Conservation (phyloP, 2,797 vertebrate genomes). For the Enoplosus armatus region DNA sequence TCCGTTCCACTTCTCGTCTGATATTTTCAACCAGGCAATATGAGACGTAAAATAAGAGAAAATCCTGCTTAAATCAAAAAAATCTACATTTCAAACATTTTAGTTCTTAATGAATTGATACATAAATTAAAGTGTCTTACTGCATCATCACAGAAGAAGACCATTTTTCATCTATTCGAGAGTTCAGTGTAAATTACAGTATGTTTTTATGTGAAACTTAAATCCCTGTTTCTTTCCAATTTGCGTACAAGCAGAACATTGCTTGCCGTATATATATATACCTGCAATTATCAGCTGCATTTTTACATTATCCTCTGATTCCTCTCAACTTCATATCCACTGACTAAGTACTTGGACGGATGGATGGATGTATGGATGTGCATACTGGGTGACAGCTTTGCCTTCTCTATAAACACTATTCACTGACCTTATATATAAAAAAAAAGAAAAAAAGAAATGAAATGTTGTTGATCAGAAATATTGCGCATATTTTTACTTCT, state of each 20-base stretch:
- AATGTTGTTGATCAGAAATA: not conserved
- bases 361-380: not conserved
- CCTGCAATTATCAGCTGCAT: not conserved
- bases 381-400: too few relatives aligned
- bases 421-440: too few relatives aligned
- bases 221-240: not conserved
- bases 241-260: not conserved
- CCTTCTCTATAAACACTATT: not conserved
- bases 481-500: not conserved
- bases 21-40: not conserved
- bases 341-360: not conserved
- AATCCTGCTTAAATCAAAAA: not conserved
- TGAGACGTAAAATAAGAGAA: not conserved
- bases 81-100: not conserved
- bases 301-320: not conserved
- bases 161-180: not conserved
- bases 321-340: not conserved
- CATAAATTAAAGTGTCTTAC: not conserved
- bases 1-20: not conserved
- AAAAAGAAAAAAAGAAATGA: too few relatives aligned
- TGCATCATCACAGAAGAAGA: not conserved
- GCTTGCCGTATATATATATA: not conserved
- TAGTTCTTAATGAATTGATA: not conserved
- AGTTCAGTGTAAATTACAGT: not conserved
- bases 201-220: not conserved